Base-by-base conservation (phyloP, 2,797 vertebrate genomes). In the Diglossa cyanea region DNA sequence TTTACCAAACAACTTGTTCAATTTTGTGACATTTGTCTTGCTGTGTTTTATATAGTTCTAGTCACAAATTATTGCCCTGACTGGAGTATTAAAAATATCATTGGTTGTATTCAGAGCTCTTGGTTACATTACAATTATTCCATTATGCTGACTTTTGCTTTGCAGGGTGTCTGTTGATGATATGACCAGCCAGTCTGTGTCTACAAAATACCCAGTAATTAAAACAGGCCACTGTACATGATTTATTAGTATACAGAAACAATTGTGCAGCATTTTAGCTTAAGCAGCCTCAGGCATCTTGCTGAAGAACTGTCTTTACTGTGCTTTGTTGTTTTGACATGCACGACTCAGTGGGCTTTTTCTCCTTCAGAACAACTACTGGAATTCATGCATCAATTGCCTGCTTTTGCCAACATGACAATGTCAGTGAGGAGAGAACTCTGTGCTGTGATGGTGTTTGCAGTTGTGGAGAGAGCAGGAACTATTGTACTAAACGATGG, bases 371-470 rank as follows among this genome's bases (percentile, higher is more conserved):
- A 99, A 97, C 99, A 99, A 99, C 98, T 99, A 86, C 98, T 99
- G 98, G 99, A 99, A 98, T 99, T 99, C 97, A 99, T 99, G 99
- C 99, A 99, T 98, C 99, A 99, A 81, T 98, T 99, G 97, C 99
- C 99, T 58, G 99, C 99, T 54, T 99, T 99, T 92, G 99, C 99
- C 96, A 99, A 99, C 97, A 99, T 99, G 99, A 99, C 99, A 40
- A 99, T 99, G 99, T 99, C 99, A 2, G 99, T 99, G 96, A 98
- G 99, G 96, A 98, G 99, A 94, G 99, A 99, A 95, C 99, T 99
- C 67, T 99, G 99, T 95, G 99, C 99, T 6, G 99, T 99, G 92
- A 99, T 99, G 99, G 99, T 99, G 58, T 99, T 99, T 23, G 99
- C 99, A 4, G 99, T 99, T 94, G 99, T 99, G 85, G 99, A 99